A percentile compares a stretch with the other conserved stretches of the same genome.
Conservation (phyloP, 2,888 invertebrate genomes). For the Catocala sponsa region DNA sequence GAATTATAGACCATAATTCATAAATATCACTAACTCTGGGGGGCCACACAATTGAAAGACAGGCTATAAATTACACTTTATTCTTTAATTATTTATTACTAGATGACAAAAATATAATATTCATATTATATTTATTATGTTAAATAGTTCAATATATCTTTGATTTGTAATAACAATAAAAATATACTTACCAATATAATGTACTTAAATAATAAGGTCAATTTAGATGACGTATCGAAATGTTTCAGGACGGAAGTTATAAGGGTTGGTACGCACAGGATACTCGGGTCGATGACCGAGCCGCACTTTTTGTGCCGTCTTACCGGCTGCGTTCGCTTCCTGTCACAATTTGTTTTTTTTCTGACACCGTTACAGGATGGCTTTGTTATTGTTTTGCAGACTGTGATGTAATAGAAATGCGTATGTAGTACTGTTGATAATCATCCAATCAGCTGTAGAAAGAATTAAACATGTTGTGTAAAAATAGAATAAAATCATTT, state of each 20-base stretch:
- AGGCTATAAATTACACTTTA: too few relatives aligned
- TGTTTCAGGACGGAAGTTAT: constrained; percentile 54
- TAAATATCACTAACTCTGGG: too few relatives aligned
- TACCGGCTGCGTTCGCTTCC: constrained; percentile 83
- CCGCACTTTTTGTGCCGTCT: constrained; percentile 66
- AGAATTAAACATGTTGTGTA: too few relatives aligned
- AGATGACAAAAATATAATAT: too few relatives aligned
- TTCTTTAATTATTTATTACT: too few relatives aligned
- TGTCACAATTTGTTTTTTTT: constrained; percentile 82
- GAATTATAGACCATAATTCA: too few relatives aligned
- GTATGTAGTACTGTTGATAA: background rate
- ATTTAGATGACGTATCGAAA: constrained; percentile 32
- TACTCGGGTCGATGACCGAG: constrained; percentile 74
- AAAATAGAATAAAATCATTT: too few relatives aligned
- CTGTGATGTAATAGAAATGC: constrained; percentile 36
- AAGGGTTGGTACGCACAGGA: constrained; percentile 62
- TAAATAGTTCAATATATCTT: too few relatives aligned
- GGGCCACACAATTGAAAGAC: too few relatives aligned
- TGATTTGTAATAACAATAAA: too few relatives aligned
- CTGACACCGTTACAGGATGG: constrained; percentile 72
- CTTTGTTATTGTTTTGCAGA: constrained; percentile 56
- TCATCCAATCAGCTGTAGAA: too few relatives aligned
- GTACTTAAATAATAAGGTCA: constrained; percentile 37
- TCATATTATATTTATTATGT: too few relatives aligned
- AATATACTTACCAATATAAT: constrained; percentile 12